Base-by-base conservation (phyloP, 2,113 vertebrate species). In the Heliornis fulica region DNA sequence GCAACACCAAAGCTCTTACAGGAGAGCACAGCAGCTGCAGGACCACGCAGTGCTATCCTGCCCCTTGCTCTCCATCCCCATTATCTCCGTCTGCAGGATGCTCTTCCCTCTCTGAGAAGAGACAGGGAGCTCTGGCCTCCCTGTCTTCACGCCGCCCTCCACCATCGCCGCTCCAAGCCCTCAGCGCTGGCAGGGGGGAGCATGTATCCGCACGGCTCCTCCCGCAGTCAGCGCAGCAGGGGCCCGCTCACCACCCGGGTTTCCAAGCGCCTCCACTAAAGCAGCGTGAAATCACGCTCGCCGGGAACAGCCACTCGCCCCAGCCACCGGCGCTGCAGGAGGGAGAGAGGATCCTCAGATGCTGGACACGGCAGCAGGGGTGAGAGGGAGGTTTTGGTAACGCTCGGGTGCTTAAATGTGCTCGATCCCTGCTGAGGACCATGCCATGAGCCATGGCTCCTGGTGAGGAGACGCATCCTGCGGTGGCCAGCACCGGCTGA, bases 331-430 rank as follows among this genome's bases (percentile, higher is more conserved):
- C 18, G 8, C 36, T 2, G 6, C 53, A 36, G 46, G 26, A 90
- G 18, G 63, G 61, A 82, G 45, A 41, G 38, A 26, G 15, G 5
- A 22, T n/a, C n/a, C n/a, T n/a, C 48, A 87, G 64, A 65, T 1
- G 3, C 53, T n/a, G 80, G 74, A 63, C 71, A 76, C 0, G 0
- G n/a, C 75, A 87, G 56, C 17, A 51, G 34, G 1, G 3, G 9
- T 0, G 2, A 60, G 41, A 60, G 19, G 31, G 28, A 60, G 46
- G 59, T 59, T 92, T 29, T 46, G 50, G 57, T 63, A 77, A 70
- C 0, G 7, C 36, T 57, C 25, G 26, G 46, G 20, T 15, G 54
- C n/a, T 88, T 40, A 31, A 78, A 66, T 0, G 3, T 50, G 43
- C 41, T 45, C 59, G 34, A 69, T 76, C 5, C 36, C 75, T 71